Conservation (phyloP, 2,888 invertebrate species). For the Ophion ellenae region DNA sequence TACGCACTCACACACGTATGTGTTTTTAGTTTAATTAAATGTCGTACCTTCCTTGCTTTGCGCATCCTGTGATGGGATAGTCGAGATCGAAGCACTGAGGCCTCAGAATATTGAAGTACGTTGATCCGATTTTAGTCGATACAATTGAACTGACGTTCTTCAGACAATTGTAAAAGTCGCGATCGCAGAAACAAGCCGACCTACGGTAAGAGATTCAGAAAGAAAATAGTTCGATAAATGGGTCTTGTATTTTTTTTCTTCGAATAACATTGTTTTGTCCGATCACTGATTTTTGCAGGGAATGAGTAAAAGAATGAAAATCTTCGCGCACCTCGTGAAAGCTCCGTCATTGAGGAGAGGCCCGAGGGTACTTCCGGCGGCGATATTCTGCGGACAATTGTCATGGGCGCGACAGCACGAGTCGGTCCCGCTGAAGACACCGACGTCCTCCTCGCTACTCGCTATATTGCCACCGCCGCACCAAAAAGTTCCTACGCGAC, state of each 20-base stretch:
- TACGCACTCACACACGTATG: background rate
- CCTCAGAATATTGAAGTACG: constrained; percentile 90
- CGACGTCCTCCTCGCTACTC: constrained; percentile 86
- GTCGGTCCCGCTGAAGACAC: constrained; percentile 87
- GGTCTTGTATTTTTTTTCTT: background rate
- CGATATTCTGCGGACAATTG: constrained; percentile 87
- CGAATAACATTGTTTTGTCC: background rate
- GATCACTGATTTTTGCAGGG: constrained; percentile 16
- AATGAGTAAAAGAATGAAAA: background rate
- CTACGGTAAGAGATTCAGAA: constrained; percentile 79
- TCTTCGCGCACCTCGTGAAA: constrained; percentile 86
- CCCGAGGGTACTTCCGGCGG: constrained; percentile 85
- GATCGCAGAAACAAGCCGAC: constrained; percentile 90
- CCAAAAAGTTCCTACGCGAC: constrained; percentile 88
- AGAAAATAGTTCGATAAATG: background rate
- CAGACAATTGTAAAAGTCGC: constrained; percentile 88
- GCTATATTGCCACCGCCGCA: constrained; percentile 89
- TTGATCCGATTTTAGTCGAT: constrained; percentile 87
- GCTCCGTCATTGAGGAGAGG: constrained; percentile 88
- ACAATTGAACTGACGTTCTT: constrained; percentile 85
- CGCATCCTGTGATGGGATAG: constrained; percentile 71
- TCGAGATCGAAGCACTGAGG: constrained; percentile 88
- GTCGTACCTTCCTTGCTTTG: constrained; percentile 69
- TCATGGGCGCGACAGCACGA: constrained; percentile 90
- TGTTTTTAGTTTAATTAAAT: constrained; percentile 79